Conservation (phyloP, 2,113 vertebrate species). For the Pteronura brasiliensis region DNA sequence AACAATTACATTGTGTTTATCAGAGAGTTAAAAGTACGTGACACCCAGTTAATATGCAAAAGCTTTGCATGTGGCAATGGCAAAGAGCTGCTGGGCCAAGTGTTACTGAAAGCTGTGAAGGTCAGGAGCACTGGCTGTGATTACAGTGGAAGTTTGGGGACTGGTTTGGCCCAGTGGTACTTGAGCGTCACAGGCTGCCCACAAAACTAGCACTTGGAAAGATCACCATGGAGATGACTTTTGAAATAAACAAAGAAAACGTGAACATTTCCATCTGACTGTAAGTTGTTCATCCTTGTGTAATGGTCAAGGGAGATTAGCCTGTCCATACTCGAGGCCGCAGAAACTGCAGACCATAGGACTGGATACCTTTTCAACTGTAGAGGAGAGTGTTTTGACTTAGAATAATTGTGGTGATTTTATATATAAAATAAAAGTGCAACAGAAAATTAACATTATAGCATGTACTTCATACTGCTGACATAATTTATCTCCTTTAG, state of each 20-base stretch:
- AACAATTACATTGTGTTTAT: neutral
- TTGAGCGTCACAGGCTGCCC: neutral
- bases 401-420: neutral
- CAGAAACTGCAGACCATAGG: neutral
- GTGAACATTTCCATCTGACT: neutral
- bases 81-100: neutral
- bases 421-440: neutral
- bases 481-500: neutral
- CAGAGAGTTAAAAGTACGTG: neutral
- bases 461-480: neutral
- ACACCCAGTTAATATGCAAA: neutral
- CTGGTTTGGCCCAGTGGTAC: neutral
- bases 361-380: neutral
- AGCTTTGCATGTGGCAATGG: neutral
- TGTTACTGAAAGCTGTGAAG: neutral
- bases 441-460: neutral
- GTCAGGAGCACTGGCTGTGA: neutral
- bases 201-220: neutral
- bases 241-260: neutral
- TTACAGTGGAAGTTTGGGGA: neutral
- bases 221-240: neutral
- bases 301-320: neutral
- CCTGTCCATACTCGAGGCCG: neutral
- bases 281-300: neutral
- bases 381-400: neutral